These are phyloP conservation scores for Muntiacus muntjak DNA, from an alignment of 2,113 vertebrate species.

Conservation along the genomic window DNA sequence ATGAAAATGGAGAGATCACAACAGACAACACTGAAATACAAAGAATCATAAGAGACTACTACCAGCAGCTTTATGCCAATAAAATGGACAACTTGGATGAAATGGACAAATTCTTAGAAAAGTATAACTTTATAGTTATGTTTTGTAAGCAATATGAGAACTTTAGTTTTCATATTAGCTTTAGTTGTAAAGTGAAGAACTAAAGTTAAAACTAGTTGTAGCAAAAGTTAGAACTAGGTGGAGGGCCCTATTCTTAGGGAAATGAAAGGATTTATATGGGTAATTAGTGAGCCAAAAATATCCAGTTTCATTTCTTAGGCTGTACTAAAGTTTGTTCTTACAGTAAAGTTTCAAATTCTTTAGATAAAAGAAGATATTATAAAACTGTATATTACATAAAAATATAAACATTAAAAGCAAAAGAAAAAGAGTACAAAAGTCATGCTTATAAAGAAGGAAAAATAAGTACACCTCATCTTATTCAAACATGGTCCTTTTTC, in stretches of 20 bases:
- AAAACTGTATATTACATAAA: not conserved
- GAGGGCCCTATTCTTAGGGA: not conserved
- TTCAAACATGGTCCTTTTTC: not conserved
- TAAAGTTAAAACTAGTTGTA: not conserved
- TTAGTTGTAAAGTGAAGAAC: not conserved
- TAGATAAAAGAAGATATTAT: not conserved
- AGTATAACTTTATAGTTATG: not conserved
- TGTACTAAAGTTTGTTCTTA: not conserved
- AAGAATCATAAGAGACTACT: no score
- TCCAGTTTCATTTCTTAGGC: not conserved
- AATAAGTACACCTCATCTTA: not conserved
- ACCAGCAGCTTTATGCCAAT: no score
- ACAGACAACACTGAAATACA: no score
- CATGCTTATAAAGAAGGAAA: not conserved
- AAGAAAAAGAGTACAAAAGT: not conserved
- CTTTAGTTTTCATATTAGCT: not conserved
- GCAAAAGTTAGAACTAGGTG: not conserved
- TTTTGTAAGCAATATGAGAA: not conserved
- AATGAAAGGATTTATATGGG: not conserved
- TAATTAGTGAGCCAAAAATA: not conserved
- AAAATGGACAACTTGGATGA: no score
- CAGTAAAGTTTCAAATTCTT: not conserved
- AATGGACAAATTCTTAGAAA: no score
- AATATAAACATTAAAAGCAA: not conserved
- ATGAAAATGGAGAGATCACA: no score